Percentiles rank a stretch among this genome's conserved stretches.
Conservation (phyloP, 1,140 invertebrate species). For the Bombus pyrosoma region DNA sequence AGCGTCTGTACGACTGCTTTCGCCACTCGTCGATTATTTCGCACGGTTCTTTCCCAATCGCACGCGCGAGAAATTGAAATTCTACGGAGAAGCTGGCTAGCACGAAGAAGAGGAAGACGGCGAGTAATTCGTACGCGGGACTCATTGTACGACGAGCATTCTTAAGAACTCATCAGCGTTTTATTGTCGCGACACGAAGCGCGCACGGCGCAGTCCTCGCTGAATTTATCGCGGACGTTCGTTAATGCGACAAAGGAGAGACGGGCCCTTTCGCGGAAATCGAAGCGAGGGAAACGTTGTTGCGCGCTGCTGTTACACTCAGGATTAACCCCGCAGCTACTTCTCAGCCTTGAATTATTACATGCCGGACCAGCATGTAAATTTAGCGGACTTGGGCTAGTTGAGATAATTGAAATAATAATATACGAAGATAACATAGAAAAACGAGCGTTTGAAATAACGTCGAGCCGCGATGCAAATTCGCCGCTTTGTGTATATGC, state of each 20-base stretch:
- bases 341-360: not conserved
- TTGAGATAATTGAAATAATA: not conserved
- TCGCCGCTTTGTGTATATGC: not conserved
- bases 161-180: constrained; percentile 34
- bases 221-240: constrained; percentile 17
- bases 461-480: not conserved
- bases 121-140: constrained; percentile 30
- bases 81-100: not conserved
- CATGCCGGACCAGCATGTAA: not conserved
- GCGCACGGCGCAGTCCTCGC: not conserved
- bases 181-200: constrained; percentile 16
- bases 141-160: constrained; percentile 31
- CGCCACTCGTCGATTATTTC: not conserved
- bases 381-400: not conserved
- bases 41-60: not conserved
- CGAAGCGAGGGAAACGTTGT: not conserved
- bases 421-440: not conserved
- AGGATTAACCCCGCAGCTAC: not conserved
- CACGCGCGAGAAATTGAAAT: constrained; percentile 27
- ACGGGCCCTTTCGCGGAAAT: constrained; percentile 12
- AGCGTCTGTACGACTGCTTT: not conserved
- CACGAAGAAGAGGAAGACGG: not conserved
- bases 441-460: too few species aligned
- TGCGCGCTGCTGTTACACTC: not conserved
- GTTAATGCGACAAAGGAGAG: constrained; percentile 5